Conservation (phyloP, 2,888 invertebrate genomes). For the Pristionchus arcanus region DNA sequence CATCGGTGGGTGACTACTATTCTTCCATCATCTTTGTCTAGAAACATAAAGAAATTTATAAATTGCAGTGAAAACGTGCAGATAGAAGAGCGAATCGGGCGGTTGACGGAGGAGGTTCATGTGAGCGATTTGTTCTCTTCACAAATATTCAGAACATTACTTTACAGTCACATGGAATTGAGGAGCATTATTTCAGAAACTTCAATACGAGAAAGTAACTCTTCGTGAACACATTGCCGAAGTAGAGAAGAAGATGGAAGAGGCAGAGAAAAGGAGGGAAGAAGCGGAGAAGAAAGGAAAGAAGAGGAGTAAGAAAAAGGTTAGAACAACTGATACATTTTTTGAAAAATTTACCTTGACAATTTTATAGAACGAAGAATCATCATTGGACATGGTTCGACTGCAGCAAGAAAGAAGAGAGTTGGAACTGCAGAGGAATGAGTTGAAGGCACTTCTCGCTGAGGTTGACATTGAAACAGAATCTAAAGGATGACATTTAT, state of each 20-base stretch:
- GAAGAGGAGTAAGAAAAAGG: constrained; percentile 41
- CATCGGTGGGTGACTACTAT: neutral
- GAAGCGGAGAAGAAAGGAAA: constrained; percentile 21
- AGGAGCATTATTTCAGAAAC: constrained; percentile 24
- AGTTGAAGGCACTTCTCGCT: neutral
- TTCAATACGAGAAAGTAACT: constrained; percentile 36
- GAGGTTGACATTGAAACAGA: neutral
- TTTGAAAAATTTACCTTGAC: neutral
- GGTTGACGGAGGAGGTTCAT: constrained; percentile 17
- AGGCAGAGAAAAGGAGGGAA: constrained; percentile 21
- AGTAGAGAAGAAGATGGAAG: constrained; percentile 43
- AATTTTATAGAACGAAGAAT: constrained; percentile 2
- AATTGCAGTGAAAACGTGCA: constrained; percentile 49
- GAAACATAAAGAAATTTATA: neutral
- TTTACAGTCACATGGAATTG: neutral
- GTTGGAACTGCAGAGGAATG: constrained; percentile 7
- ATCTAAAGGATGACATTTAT: neutral
- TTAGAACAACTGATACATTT: neutral
- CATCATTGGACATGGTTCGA: neutral
- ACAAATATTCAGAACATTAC: too few relatives aligned
- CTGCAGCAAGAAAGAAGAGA: constrained; percentile 37
- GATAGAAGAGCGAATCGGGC: constrained; percentile 11
- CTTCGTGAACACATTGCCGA: constrained; percentile 14
- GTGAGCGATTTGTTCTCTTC: neutral
- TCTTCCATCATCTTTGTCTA: neutral